Evolutionary conservation across 2,797 vertebrate genomes (phyloP).

Genomic region (Pangasius sanitwongsei): DNA sequence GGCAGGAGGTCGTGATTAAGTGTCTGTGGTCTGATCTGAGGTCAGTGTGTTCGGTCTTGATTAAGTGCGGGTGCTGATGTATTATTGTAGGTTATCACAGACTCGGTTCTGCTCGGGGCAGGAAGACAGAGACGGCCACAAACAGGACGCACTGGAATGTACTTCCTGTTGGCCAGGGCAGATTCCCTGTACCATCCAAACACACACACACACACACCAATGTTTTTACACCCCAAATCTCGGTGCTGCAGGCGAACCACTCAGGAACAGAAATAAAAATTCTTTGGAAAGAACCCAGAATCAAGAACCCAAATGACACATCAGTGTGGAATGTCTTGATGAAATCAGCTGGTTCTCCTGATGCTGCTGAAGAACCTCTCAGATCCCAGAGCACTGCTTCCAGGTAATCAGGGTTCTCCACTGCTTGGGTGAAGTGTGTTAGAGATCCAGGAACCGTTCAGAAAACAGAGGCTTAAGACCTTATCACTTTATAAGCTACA

Average conservation of each 20-base stretch:
- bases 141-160: conserved; percentile 84
- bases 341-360: background rate
- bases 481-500: background rate
- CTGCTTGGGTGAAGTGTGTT: background rate
- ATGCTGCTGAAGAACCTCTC: background rate
- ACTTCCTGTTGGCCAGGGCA: conserved; percentile 77
- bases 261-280: conserved; percentile 60
- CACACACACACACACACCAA: conserved; percentile 48
- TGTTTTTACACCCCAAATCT: conserved; percentile 73
- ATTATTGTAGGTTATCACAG: conserved; percentile 78
- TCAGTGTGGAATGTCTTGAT: background rate
- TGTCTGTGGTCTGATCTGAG: conserved; percentile 30
- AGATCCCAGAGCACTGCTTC: background rate
- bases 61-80: conserved; percentile 65
- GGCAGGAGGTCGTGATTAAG: background rate
- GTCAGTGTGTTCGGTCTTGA: conserved; percentile 56
- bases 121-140: conserved; percentile 78
- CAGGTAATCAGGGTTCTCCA: background rate
- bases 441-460: background rate
- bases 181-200: conserved; percentile 73
- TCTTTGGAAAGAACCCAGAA: background rate
- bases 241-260: conserved; percentile 68
- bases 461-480: background rate
- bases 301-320: conserved; percentile 18
- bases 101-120: conserved; percentile 70